Conservation (phyloP, 2,797 vertebrate species). For the Ptychadena robeensis region DNA sequence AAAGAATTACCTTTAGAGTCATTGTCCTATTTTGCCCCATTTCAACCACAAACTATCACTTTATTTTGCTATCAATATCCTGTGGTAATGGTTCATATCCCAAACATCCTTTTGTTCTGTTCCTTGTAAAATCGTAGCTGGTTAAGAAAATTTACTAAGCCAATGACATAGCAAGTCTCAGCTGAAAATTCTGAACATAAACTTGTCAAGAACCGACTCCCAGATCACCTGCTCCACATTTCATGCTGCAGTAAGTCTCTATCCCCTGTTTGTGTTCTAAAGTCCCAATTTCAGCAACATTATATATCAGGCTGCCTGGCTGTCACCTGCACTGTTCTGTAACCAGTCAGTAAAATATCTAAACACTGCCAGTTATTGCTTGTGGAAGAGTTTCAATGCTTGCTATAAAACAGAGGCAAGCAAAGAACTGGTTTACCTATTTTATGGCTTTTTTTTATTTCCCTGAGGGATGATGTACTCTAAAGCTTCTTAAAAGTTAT, state of each 20-base stretch:
- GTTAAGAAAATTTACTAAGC: slow-evolving; percentile 61
- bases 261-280: slow-evolving; percentile 56
- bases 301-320: slow-evolving; percentile 51
- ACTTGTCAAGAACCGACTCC: slow-evolving; percentile 55
- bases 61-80: neutral
- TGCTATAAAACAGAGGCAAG: neutral
- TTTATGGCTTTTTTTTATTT: neutral
- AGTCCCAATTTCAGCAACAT: slow-evolving; percentile 58
- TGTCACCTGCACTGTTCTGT: slow-evolving; percentile 45
- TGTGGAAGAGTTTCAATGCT: neutral
- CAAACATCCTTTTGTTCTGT: slow-evolving; percentile 30
- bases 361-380: slow-evolving; percentile 39
- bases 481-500: neutral
- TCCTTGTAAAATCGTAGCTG: slow-evolving; percentile 51
- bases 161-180: slow-evolving; percentile 59
- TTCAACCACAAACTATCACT: neutral
- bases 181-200: slow-evolving; percentile 56
- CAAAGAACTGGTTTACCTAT: neutral
- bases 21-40: neutral
- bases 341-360: slow-evolving; percentile 48
- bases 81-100: slow-evolving; percentile 33
- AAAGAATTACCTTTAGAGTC: neutral
- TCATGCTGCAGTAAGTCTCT: slow-evolving; percentile 56
- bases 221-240: slow-evolving; percentile 61
- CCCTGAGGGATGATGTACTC: neutral